Percentiles rank a stretch among this genome's conserved stretches.
Evolutionary conservation across 2,797 vertebrate genomes (phyloP).

Genomic region (Poecilia wingei): DNA sequence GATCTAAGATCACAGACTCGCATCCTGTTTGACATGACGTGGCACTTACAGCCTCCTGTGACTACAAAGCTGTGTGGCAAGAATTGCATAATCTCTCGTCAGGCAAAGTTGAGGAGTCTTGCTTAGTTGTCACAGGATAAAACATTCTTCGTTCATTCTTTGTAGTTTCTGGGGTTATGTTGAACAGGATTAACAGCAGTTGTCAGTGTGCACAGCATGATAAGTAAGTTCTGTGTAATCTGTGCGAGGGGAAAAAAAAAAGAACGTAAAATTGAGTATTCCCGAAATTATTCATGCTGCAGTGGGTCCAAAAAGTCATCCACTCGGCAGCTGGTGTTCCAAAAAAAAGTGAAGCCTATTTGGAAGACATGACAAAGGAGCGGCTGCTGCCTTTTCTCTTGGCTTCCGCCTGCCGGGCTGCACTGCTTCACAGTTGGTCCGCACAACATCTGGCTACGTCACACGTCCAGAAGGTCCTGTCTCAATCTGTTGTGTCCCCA

Average conservation of each 20-base stretch:
- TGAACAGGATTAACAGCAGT: not conserved
- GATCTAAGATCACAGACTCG: constrained; percentile 42
- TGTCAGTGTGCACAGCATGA: constrained; percentile 2
- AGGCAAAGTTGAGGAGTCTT: constrained; percentile 22
- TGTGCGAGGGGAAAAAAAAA: not conserved
- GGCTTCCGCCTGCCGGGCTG: constrained; percentile 8
- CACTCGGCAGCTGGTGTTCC: constrained; percentile 26
- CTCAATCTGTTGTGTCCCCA: constrained; percentile 42
- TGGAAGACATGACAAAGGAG: constrained; percentile 39
- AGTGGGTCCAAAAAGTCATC: constrained; percentile 27
- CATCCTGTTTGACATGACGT: constrained; percentile 61
- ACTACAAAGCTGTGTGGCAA: constrained; percentile 39
- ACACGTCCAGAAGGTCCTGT: constrained; percentile 52
- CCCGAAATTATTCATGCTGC: constrained; percentile 19
- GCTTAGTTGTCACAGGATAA: not conserved
- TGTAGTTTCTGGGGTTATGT: not conserved
- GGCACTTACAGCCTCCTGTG: constrained; percentile 48
- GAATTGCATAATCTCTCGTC: constrained; percentile 37
- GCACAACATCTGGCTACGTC: constrained; percentile 65
- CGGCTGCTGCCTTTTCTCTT: constrained; percentile 27
- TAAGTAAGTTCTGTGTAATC: constrained; percentile 4
- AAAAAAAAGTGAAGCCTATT: constrained; percentile 6
- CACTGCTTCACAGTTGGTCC: constrained; percentile 33
- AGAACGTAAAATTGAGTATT: constrained; percentile 15
- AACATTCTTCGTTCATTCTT: constrained; percentile 17